Evolutionary conservation across 2,888 invertebrate species (phyloP).

Genomic region (Phortica okadai): DNA sequence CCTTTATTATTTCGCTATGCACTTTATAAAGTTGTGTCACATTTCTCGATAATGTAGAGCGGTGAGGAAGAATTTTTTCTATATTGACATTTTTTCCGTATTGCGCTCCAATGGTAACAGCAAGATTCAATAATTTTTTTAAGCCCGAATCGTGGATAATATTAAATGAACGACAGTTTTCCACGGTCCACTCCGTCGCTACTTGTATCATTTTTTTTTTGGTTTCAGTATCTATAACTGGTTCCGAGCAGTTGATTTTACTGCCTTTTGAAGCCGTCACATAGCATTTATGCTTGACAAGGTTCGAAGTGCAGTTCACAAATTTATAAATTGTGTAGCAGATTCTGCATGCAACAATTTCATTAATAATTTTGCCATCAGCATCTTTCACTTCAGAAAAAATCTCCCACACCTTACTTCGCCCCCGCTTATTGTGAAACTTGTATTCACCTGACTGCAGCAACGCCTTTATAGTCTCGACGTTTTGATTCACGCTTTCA

Average conservation of each 20-base stretch:
- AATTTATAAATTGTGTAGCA: constrained; percentile 28
- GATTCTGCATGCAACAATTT: constrained; percentile 19
- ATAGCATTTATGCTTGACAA: no score
- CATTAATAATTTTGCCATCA: not conserved
- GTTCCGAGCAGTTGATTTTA: constrained; percentile 14
- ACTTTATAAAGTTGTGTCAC: constrained; percentile 29
- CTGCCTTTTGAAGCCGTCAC: constrained; percentile 34
- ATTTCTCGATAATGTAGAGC: constrained; percentile 39
- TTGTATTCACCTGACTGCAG: not conserved
- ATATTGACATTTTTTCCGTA: constrained; percentile 38
- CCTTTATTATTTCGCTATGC: constrained; percentile 33
- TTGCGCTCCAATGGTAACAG: constrained; percentile 40
- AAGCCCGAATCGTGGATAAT: constrained; percentile 41
- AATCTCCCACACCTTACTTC: constrained; percentile 24
- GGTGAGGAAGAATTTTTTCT: constrained; percentile 38
- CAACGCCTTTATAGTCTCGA: constrained; percentile 21
- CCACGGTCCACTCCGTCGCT: constrained; percentile 30
- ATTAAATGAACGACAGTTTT: constrained; percentile 44
- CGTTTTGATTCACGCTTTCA: not conserved
- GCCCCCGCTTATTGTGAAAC: constrained; percentile 14
- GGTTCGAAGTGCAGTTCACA: constrained; percentile 39
- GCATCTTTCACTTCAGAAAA: constrained; percentile 9
- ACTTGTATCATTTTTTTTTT: constrained; percentile 36
- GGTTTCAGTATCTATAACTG: constrained; percentile 34
- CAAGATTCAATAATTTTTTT: constrained; percentile 9